These are phyloP conservation scores for Phacellophora camtschatica DNA, from an alignment of 30 jellyfish, hydroid and myxozoan species.

Conservation along the genomic window DNA sequence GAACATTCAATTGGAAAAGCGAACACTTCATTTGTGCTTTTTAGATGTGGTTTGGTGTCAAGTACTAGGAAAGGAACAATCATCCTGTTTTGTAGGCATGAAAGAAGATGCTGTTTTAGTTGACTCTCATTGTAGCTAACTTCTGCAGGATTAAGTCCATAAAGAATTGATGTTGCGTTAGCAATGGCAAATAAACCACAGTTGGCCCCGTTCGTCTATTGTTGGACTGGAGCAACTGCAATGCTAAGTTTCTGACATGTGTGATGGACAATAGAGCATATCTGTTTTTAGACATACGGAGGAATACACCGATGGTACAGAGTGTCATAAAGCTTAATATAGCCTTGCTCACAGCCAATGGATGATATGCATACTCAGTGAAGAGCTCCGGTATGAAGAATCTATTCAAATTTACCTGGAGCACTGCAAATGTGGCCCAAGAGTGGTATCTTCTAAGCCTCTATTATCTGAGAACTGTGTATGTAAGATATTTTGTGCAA, in stretches of 20 bases:
- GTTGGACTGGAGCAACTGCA: background rate
- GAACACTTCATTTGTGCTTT: background rate
- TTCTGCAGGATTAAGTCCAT: background rate
- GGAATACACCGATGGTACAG: background rate
- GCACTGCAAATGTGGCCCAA: no score
- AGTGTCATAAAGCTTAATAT: background rate
- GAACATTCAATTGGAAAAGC: background rate
- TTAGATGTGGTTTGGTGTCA: no score
- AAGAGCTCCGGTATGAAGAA: no score
- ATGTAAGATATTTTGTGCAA: no score
- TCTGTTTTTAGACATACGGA: background rate
- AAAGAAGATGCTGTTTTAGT: no score
- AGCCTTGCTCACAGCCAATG: background rate
- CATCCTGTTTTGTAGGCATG: no score
- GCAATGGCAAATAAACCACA: background rate
- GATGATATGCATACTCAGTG: background rate
- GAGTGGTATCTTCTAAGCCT: no score
- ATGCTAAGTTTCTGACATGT: background rate
- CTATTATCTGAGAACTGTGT: no score
- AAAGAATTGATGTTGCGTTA: background rate
- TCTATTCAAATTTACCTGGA: no score
- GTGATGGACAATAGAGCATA: slow-evolving; percentile 2
- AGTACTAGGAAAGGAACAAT: no score
- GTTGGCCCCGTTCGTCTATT: background rate
- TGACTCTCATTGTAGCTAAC: background rate